A percentile compares a stretch with the other conserved stretches of the same genome.
Conservation (phyloP, 2,797 vertebrate genomes). For the Spinibarbus caldwelli region DNA sequence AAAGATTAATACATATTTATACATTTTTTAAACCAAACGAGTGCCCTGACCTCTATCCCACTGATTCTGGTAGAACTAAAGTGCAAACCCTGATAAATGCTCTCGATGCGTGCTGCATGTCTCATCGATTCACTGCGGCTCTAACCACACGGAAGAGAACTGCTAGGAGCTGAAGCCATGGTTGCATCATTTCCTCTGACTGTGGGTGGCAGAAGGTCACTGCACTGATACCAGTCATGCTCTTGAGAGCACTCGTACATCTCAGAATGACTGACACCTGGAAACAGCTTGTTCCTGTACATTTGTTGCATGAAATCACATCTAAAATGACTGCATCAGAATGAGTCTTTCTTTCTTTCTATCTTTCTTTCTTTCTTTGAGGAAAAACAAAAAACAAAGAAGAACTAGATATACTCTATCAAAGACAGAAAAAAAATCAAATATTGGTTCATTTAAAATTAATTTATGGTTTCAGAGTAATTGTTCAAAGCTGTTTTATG, state of each 20-base stretch:
- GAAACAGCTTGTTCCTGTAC: neutral
- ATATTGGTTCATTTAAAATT: neutral
- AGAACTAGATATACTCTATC: neutral
- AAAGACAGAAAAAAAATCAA: neutral
- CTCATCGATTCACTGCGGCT: constrained; percentile 51
- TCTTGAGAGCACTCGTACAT: constrained; percentile 52
- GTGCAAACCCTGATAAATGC: constrained; percentile 46
- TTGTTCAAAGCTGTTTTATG: neutral
- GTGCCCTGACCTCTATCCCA: constrained; percentile 11
- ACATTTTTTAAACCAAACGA: neutral
- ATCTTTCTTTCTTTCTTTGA: neutral
- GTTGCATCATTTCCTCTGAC: constrained; percentile 64
- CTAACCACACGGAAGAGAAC: constrained; percentile 59
- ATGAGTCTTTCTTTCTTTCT: neutral
- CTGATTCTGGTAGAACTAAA: constrained; percentile 65
- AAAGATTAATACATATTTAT: too few relatives aligned
- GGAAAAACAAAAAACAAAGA: too few relatives aligned
- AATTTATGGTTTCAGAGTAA: neutral
- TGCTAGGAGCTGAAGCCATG: constrained; percentile 58
- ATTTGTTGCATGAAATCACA: neutral
- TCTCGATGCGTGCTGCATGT: constrained; percentile 51
- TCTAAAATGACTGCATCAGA: neutral
- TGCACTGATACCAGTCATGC: constrained; percentile 56
- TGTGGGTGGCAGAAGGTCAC: constrained; percentile 59
- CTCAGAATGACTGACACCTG: constrained; percentile 31